Conservation (phyloP, 2,113 vertebrate genomes). For the Pardalotus punctatus region DNA sequence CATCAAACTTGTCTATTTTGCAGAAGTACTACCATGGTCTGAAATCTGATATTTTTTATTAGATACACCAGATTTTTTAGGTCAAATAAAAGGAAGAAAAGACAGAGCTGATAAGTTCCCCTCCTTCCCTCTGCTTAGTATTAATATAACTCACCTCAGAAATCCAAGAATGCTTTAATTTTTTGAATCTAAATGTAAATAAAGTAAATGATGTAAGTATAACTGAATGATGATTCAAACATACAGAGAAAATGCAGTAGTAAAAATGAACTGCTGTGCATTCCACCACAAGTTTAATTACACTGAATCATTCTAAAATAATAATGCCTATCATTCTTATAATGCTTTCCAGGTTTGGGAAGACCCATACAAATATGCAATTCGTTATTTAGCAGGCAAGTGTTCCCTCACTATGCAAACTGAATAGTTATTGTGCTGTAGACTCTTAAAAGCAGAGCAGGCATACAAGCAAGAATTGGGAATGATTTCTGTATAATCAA, state of each 20-base stretch:
- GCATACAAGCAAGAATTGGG: neutral
- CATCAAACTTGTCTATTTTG: neutral
- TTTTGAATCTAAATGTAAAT: conserved; percentile 61
- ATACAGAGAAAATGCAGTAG: conserved; percentile 33
- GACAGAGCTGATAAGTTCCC: neutral
- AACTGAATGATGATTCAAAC: conserved; percentile 45
- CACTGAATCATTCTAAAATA: conserved; percentile 44
- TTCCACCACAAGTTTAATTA: conserved; percentile 52
- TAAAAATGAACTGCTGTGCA: conserved; percentile 40
- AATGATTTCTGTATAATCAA: conserved; percentile 29
- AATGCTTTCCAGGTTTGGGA: neutral
- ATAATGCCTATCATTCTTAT: neutral
- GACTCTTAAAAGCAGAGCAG: conserved; percentile 8
- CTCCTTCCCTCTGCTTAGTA: neutral
- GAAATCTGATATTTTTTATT: neutral
- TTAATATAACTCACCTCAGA: conserved; percentile 10
- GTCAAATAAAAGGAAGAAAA: neutral
- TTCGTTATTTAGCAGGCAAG: conserved; percentile 41
- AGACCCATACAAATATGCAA: neutral
- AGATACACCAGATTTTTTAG: neutral
- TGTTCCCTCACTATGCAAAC: conserved; percentile 12
- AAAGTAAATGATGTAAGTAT: conserved; percentile 18
- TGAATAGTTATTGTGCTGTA: neutral
- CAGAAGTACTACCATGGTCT: neutral
- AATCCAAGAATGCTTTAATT: conserved; percentile 4